Percentiles rank a stretch among this genome's conserved stretches.
Evolutionary conservation across 2,888 invertebrate genomes (phyloP).

Genomic region (Apamea crenata): DNA sequence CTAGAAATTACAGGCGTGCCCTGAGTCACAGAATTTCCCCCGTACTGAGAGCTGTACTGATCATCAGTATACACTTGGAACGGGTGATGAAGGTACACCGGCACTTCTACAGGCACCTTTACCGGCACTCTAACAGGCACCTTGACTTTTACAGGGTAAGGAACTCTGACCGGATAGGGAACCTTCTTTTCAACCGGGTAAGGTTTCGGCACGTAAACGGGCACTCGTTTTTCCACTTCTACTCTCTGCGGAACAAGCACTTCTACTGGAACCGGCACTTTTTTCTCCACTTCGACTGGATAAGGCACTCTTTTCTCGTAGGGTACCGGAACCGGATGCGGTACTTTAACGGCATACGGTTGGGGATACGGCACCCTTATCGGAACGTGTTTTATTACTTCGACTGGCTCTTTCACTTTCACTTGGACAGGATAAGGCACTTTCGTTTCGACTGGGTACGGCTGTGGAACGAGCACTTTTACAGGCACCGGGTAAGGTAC

Average conservation of each 20-base stretch:
- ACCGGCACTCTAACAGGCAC: conserved; percentile 76
- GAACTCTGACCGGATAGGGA: conserved; percentile 84
- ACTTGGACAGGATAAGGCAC: conserved; percentile 88
- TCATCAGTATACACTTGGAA: conserved; percentile 72
- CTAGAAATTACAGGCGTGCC: conserved; percentile 48
- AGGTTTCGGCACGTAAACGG: conserved; percentile 78
- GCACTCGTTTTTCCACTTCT: conserved; percentile 77
- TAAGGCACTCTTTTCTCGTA: conserved; percentile 87
- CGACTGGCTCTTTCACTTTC: conserved; percentile 85
- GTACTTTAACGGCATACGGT: conserved; percentile 89
- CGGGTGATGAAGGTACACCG: conserved; percentile 81
- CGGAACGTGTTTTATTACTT: conserved; percentile 85
- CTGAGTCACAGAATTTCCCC: conserved; percentile 43
- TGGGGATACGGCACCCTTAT: conserved; percentile 84
- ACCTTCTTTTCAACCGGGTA: conserved; percentile 82
- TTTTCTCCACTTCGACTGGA: conserved; percentile 87
- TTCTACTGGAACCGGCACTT: conserved; percentile 83
- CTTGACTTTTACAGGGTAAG: conserved; percentile 81
- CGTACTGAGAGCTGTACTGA: conserved; percentile 42
- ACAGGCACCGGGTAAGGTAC: conserved; percentile 86
- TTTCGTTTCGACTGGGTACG: conserved; percentile 89
- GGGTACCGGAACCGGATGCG: conserved; percentile 86
- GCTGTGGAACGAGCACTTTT: conserved; percentile 85
- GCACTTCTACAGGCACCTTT: conserved; percentile 80
- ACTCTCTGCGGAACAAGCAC: conserved; percentile 74